These are phyloP conservation scores for Nycticebus coucang DNA, from an alignment of 2,113 vertebrate genomes.

Conservation along the genomic window DNA sequence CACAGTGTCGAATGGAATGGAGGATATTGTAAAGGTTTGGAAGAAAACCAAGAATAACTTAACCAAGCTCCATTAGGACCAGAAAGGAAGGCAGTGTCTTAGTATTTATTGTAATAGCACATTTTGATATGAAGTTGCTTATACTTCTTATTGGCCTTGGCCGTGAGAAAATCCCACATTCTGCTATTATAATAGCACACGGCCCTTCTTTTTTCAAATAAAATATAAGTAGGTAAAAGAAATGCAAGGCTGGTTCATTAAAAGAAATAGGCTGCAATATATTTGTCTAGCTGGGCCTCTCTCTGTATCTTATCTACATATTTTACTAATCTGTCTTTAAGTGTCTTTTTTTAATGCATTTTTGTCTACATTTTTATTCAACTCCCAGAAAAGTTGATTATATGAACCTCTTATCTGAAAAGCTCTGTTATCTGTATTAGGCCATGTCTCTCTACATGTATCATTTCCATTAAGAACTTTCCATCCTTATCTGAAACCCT, in stretches of 20 bases:
- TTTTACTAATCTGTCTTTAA: slow-evolving; percentile 32
- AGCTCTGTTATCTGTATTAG: slow-evolving; percentile 52
- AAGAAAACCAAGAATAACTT: slow-evolving; percentile 51
- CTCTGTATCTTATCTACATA: neutral
- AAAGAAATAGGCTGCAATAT: neutral
- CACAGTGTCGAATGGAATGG: neutral
- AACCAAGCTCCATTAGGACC: neutral
- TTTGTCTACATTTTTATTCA: slow-evolving; percentile 52
- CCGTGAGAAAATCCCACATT: neutral
- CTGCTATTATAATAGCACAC: neutral
- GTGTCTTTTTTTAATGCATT: slow-evolving; percentile 51
- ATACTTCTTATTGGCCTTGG: neutral
- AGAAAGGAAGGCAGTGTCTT: neutral
- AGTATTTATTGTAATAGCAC: neutral
- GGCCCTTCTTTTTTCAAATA: neutral
- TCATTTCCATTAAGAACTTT: slow-evolving; percentile 62
- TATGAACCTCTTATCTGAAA: slow-evolving; percentile 60
- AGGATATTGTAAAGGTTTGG: slow-evolving; percentile 30
- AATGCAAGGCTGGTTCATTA: neutral
- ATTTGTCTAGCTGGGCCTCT: neutral
- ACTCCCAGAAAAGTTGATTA: slow-evolving; percentile 49
- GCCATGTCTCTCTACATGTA: slow-evolving; percentile 7
- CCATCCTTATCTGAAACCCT: slow-evolving; percentile 66
- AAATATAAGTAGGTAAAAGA: slow-evolving; percentile 14
- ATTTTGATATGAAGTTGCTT: neutral